Evolutionary conservation across 2,797 vertebrate genomes (phyloP), one percentile per base, ranked within the genome.

Genomic region (Danio aesculapii): DNA sequence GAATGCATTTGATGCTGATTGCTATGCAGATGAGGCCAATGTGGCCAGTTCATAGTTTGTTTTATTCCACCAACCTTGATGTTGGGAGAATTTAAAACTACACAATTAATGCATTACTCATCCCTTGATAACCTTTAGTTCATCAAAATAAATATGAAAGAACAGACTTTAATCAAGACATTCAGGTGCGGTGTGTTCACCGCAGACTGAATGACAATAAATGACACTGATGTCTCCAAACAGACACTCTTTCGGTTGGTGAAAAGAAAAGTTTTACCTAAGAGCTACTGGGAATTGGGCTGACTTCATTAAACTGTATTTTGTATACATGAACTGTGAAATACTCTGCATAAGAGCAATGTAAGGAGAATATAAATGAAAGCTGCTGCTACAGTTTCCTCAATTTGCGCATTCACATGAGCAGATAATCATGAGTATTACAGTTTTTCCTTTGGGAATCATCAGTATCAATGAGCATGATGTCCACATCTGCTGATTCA

Each of bases 131-230:
- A 16, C 11, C 76, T 78, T 88, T 87, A 88, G 83, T 88, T 77
- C 77, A 88, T 85, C 84, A 81, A 86, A 76, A 69, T n/a, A 59
- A 55, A 53, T 21, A 64, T 52, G 46, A 86, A 41, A 87, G 70
- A 67, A 86, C 79, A 83, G 46, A 19, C 75, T 69, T 85, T 86
- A 85, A 81, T 78, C 59, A 85, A 83, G 16, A 83, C 83, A 63
- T 75, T 62, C 61, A 72, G 47, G 77, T 55, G 63, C n/a, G 11
- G 16, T 30, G 3, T 59, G 63, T 39, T 52, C 39, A 44, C n/a
- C 17, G 5, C 7, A 46, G 53, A n/a, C 13, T 8, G 13, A 62
- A 75, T 17, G 0, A 17, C 30, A 19, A n/a, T 43, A 7, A 4
- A 75, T 8, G 63, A 49, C 21, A 53, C 4, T n/a, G 67, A 52